Evolutionary conservation across 2,797 vertebrate genomes (phyloP).

Genomic region (Lepilemur ruficaudatus): DNA sequence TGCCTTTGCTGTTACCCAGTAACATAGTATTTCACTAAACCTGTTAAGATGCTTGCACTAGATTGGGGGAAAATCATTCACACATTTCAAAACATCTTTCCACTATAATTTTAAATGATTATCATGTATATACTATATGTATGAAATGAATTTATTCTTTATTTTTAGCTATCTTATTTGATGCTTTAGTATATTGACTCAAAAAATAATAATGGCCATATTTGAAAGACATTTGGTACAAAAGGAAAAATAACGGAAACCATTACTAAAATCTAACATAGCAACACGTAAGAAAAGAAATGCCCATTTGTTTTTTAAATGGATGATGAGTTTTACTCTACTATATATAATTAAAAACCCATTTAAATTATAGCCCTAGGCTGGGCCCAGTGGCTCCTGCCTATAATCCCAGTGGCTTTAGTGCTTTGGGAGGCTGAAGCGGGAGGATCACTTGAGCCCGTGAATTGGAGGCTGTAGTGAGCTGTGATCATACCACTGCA

Average conservation of each 20-base stretch:
- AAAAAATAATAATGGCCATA: constrained; percentile 32
- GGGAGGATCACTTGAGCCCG: neutral
- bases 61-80: neutral
- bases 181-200: constrained; percentile 36
- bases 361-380: neutral
- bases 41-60: constrained; percentile 41
- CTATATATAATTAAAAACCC: constrained; percentile 46
- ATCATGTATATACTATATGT: neutral
- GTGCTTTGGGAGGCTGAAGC: neutral
- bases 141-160: neutral
- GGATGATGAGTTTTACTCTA: neutral
- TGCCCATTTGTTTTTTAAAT: neutral
- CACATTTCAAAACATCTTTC: neutral
- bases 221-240: neutral
- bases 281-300: neutral
- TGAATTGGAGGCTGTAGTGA: neutral
- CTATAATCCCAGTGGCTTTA: neutral
- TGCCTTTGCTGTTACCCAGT: constrained; percentile 48
- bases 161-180: constrained; percentile 35
- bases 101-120: neutral
- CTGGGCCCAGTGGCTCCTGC: neutral
- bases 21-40: constrained; percentile 33
- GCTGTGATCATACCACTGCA: neutral
- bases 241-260: constrained; percentile 17
- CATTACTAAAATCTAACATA: neutral